Percentiles rank a stretch among this genome's conserved stretches.
Conservation (phyloP, 1,140 invertebrate species). For the Mycetomoellerius zeteki region DNA sequence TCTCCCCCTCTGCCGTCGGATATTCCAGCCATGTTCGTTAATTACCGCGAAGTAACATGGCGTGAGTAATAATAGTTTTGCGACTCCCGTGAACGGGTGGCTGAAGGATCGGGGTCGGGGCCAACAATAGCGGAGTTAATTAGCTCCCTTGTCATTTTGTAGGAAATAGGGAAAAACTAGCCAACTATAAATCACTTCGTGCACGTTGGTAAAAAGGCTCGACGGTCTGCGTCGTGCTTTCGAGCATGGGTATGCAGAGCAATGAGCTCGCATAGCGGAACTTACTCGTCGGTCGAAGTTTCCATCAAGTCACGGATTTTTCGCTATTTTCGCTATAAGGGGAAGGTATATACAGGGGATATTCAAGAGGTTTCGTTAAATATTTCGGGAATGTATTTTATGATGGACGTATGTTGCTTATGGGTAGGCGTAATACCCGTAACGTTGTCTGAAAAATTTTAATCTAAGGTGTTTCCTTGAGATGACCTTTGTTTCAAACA, state of each 20-base stretch:
- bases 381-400: not conserved
- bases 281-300: slow-evolving; percentile 35
- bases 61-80: slow-evolving; percentile 84
- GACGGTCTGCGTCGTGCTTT: slow-evolving; percentile 53
- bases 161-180: slow-evolving; percentile 81
- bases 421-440: not conserved
- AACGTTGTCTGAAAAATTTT: slow-evolving; percentile 1
- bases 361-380: slow-evolving; percentile 4
- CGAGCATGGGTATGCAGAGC: slow-evolving; percentile 40
- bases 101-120: slow-evolving; percentile 43
- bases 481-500: not conserved
- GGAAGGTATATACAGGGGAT: not conserved
- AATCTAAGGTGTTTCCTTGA: not conserved
- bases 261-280: slow-evolving; percentile 43
- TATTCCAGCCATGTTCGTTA: slow-evolving; percentile 76
- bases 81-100: slow-evolving; percentile 65
- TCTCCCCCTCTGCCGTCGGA: slow-evolving; percentile 56
- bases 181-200: slow-evolving; percentile 82
- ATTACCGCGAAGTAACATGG: slow-evolving; percentile 75
- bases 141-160: slow-evolving; percentile 83
- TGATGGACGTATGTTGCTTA: slow-evolving; percentile 7
- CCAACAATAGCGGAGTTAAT: slow-evolving; percentile 85
- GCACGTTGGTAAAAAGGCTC: slow-evolving; percentile 58
- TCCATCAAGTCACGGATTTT: slow-evolving; percentile 35
- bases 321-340: slow-evolving; percentile 22